phyloP scores from a whole-genome alignment of 1,140 invertebrate species.

The Trypoxylus dichotomus region DNA sequence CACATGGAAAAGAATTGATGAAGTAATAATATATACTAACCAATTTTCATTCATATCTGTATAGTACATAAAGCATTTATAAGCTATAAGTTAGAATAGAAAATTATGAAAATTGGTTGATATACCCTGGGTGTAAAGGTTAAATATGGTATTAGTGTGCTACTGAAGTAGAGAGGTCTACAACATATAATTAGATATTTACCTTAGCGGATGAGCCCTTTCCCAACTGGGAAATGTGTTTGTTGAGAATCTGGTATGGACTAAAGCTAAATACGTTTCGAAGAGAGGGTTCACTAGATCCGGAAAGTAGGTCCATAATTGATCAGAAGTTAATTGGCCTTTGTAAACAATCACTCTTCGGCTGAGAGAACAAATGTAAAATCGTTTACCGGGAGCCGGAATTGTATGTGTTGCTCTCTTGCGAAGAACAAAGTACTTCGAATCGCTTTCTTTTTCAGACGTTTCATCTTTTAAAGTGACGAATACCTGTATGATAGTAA shows the following conservation, averaged over 20 bases:
- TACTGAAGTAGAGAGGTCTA: neutral
- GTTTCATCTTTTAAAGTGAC: slow-evolving; percentile 36
- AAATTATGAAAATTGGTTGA: neutral
- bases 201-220: slow-evolving; percentile 96
- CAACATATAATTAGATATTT: slow-evolving; percentile 39
- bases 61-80: neutral
- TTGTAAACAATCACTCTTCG: slow-evolving; percentile 93
- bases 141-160: slow-evolving; percentile 5
- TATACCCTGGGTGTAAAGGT: neutral
- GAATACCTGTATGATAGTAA: slow-evolving; percentile 41
- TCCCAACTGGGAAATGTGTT: slow-evolving; percentile 99
- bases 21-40: neutral
- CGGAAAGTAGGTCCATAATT: slow-evolving; percentile 82
- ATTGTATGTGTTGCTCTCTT: slow-evolving; percentile 92
- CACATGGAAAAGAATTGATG: neutral
- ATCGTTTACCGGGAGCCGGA: slow-evolving; percentile 78
- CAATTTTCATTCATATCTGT: neutral
- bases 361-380: slow-evolving; percentile 96
- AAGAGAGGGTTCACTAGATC: slow-evolving; percentile 76
- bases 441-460: slow-evolving; percentile 49
- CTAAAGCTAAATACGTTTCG: slow-evolving; percentile 92
- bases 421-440: slow-evolving; percentile 85
- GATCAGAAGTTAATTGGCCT: slow-evolving; percentile 94
- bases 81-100: neutral
- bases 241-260: slow-evolving; percentile 96